A percentile compares a stretch with the other conserved stretches of the same genome.
These are phyloP conservation scores for Microlaimidae sp. DNA, from an alignment of 2,888 invertebrate genomes.

Conservation along the genomic window DNA sequence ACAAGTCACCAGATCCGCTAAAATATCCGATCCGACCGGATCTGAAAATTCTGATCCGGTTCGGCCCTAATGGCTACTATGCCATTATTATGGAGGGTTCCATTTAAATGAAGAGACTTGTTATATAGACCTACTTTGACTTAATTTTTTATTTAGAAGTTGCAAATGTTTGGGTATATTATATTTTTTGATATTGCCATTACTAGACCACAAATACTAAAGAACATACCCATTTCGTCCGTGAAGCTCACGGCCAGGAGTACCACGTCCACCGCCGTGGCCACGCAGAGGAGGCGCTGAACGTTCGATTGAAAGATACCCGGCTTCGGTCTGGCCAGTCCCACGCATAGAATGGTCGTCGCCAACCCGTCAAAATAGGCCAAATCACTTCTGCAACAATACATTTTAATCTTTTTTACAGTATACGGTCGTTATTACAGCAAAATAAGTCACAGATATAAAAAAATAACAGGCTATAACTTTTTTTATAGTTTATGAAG, in stretches of 20 bases:
- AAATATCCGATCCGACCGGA: no score
- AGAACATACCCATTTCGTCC: slow-evolving; percentile 25
- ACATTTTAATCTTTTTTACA: slow-evolving; percentile 1
- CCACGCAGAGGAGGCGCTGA: slow-evolving; percentile 69
- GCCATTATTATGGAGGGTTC: no score
- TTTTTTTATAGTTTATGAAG: background rate
- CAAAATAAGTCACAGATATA: background rate
- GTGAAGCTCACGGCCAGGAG: slow-evolving; percentile 55
- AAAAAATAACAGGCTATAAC: slow-evolving; percentile 2
- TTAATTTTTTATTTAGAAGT: no score
- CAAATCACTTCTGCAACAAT: slow-evolving; percentile 59
- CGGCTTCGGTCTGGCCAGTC: slow-evolving; percentile 62
- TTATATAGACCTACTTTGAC: no score
- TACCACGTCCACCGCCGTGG: slow-evolving; percentile 84
- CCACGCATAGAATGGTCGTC: slow-evolving; percentile 82
- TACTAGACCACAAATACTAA: slow-evolving; percentile 20
- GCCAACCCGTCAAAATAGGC: slow-evolving; percentile 89
- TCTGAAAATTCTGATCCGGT: no score
- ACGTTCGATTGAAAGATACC: slow-evolving; percentile 71
- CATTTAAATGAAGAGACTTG: no score
- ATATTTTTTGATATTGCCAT: background rate
- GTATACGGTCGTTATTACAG: background rate
- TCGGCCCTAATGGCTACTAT: no score
- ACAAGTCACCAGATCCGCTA: no score
- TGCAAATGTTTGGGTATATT: no score